Percentiles rank a stretch among this genome's conserved stretches.
These are phyloP conservation scores for Bambusicola thoracicus DNA, from an alignment of 2,113 vertebrate species.

Conservation along the genomic window DNA sequence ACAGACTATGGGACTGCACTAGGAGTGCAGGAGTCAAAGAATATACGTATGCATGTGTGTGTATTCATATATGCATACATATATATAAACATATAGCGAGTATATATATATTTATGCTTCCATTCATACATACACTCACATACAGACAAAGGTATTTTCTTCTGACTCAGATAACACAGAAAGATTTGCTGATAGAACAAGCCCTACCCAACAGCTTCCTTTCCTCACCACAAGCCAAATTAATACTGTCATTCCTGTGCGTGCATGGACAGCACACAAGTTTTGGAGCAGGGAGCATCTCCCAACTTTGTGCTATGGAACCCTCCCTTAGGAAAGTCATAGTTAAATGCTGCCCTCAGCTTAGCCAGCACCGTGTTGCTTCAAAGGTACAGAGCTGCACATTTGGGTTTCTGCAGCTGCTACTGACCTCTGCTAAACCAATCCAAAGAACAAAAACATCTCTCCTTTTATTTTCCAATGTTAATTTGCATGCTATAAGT, in stretches of 20 bases:
- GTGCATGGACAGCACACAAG: rapidly evolving
- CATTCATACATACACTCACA: background rate
- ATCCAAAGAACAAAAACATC: background rate
- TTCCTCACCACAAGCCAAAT: background rate
- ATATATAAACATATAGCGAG: background rate
- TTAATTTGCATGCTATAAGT: background rate
- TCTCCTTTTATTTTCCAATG: background rate
- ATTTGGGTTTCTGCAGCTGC: background rate
- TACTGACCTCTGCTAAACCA: background rate
- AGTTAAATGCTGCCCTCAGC: background rate
- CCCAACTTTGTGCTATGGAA: background rate
- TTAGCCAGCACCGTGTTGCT: background rate
- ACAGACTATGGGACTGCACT: background rate
- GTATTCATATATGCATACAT: background rate
- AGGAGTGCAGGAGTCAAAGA: background rate
- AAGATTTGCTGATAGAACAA: conserved; percentile 34
- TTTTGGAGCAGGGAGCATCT: background rate
- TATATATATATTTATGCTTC: too few relatives aligned
- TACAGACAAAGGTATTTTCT: background rate
- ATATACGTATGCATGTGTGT: rapidly evolving
- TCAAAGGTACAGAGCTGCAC: background rate
- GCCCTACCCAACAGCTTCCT: background rate
- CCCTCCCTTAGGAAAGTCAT: background rate
- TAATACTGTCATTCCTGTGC: background rate
- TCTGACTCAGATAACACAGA: background rate